Base-by-base conservation (phyloP, 1,140 invertebrate species). In the Bombus turneri region DNA sequence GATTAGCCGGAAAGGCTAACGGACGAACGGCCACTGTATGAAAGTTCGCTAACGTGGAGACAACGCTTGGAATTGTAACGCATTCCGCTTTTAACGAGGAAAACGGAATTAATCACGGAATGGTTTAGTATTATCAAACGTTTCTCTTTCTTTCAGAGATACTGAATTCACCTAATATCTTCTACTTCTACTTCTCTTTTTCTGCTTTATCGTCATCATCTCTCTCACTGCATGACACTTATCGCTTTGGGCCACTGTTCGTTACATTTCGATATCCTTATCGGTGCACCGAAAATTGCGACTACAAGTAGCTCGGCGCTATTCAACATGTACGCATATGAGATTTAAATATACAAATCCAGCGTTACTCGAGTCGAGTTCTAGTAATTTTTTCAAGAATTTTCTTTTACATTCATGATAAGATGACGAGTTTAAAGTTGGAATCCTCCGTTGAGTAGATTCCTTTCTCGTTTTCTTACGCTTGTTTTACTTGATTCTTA, bases 71-170 rank as follows among this genome's bases (percentile, higher is more conserved):
- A 64, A 5, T 53, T 80, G 53, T 41, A 72, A 73, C 8, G 41
- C 34, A 34, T 71, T 43, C 31, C 47, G 25, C 53, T 72, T 84
- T n/a, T 73, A 47, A 8, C 9, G 10, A 80, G 59, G 31, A 31
- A 72, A 47, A 73, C 73, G 71, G 64, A 9, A 66, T 66, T 18
- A 47, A 39, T 41, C 28, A 76, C 69, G 4, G 43, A 53, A 39
- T 59, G 74, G n/a, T 62, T 86, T 75, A 81, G 62, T 82, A 85
- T 76, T 85, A 91, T 81, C 64, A 77, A 72, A 83, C 34, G 84
- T 88, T 82, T 92, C 86, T 92, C 74, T 93, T 91, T 87, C 80
- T 93, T 94, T 92, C 92, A 94, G 90, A 92, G 76, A 57, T 41
- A 83, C 79, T 92, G 86, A 91, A 79, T 84, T 81, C 66, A 88